Conservation (phyloP, 2,797 vertebrate genomes). For the Holocentrus rufus region DNA sequence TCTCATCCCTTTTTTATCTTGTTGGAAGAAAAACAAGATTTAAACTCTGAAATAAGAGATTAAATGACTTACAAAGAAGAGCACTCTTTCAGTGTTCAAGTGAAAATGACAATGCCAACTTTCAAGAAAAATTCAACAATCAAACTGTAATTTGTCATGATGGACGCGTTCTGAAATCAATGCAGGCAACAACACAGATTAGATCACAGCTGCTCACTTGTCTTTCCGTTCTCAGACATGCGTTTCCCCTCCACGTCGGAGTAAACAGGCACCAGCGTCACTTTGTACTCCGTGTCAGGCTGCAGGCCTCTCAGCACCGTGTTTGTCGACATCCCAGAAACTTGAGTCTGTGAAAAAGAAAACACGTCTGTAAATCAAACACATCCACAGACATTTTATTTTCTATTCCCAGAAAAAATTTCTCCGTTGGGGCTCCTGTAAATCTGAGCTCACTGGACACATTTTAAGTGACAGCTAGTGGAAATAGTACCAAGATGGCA, state of each 20-base stretch:
- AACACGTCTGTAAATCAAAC: background rate
- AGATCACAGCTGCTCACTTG: slow-evolving; percentile 68
- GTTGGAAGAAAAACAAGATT: too few species aligned
- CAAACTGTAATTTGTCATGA: too few species aligned
- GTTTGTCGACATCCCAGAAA: slow-evolving; percentile 91
- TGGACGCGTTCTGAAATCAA: background rate
- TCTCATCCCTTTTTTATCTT: too few species aligned
- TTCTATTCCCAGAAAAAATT: background rate
- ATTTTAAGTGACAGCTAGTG: too few species aligned
- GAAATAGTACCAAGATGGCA: too few species aligned
- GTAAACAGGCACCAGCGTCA: slow-evolving; percentile 91
- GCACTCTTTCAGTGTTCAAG: too few species aligned
- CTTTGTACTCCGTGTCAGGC: slow-evolving; percentile 89
- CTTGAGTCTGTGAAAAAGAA: slow-evolving; percentile 79
- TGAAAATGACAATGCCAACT: too few species aligned
- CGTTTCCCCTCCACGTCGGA: slow-evolving; percentile 89
- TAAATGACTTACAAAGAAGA: too few species aligned
- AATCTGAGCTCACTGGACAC: too few species aligned
- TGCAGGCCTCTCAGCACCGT: slow-evolving; percentile 87
- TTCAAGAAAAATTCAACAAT: too few species aligned
- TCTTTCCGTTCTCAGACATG: slow-evolving; percentile 83
- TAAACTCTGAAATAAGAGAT: too few species aligned
- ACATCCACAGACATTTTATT: background rate
- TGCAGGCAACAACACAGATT: background rate
- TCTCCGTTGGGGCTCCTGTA: too few species aligned